phyloP scores from a whole-genome alignment of 2,797 vertebrate genomes.

The Enteromius paludinosus region DNA sequence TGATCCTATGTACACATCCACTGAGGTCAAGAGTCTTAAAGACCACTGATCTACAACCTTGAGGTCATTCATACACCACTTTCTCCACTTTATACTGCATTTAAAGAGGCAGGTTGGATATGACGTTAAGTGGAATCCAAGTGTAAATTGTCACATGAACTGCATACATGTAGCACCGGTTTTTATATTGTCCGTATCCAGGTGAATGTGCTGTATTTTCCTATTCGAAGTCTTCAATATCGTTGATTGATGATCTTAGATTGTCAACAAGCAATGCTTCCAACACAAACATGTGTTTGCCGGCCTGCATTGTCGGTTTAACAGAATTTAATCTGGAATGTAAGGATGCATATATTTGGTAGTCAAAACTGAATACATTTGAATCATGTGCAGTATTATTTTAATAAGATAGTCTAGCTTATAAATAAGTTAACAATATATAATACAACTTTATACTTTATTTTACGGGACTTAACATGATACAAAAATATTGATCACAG shows the following conservation, averaged over 20 bases:
- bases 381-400: constrained; percentile 50
- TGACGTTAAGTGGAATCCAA: background rate
- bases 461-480: constrained; percentile 91
- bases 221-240: background rate
- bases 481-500: constrained; percentile 99
- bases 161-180: constrained; percentile 11
- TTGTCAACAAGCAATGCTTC: constrained; percentile 30
- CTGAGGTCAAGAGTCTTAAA: background rate
- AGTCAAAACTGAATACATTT: constrained; percentile 49
- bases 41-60: background rate
- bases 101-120: background rate
- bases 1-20: constrained; percentile 26
- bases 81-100: constrained; percentile 3
- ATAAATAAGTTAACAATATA: constrained; percentile 71
- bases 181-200: constrained; percentile 2
- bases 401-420: constrained; percentile 55
- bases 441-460: constrained; percentile 90
- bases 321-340: constrained; percentile 15
- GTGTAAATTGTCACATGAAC: background rate
- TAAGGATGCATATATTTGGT: constrained; percentile 38
- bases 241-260: background rate
- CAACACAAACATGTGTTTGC: background rate
- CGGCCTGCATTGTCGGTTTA: background rate
- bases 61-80: background rate
- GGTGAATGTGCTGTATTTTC: background rate